These are phyloP conservation scores for Gastrophysa polygoni DNA, from an alignment of 2,888 invertebrate genomes.

Conservation along the genomic window DNA sequence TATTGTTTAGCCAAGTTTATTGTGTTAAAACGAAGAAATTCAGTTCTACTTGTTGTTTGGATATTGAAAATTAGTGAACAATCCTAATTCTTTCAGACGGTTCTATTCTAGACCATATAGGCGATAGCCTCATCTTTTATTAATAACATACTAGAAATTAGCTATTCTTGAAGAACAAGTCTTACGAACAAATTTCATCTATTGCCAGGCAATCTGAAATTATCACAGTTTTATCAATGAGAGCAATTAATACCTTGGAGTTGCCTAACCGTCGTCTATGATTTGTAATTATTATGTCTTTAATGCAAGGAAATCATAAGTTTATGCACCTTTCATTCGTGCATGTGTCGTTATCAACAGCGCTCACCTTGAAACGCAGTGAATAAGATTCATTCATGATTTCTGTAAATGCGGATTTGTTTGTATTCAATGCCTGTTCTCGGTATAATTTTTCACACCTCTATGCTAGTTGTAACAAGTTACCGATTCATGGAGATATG, in stretches of 20 bases:
- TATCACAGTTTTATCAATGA: constrained; percentile 23
- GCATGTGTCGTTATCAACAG: neutral
- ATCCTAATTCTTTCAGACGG: too few species aligned
- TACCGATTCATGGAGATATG: neutral
- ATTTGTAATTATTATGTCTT: constrained; percentile 14
- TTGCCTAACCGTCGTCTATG: constrained; percentile 5
- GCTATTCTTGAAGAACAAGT: constrained; percentile 8
- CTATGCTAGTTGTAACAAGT: neutral
- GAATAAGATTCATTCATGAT: neutral
- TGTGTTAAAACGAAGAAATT: too few species aligned
- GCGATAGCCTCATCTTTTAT: too few species aligned
- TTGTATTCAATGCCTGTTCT: neutral
- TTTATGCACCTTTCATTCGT: neutral
- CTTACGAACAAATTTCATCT: constrained; percentile 11
- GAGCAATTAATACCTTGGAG: constrained; percentile 11
- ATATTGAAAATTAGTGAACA: too few species aligned
- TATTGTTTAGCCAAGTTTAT: too few species aligned
- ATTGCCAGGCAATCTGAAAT: constrained; percentile 18
- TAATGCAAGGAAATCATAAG: constrained; percentile 14
- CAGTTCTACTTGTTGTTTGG: too few species aligned
- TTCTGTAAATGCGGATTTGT: neutral
- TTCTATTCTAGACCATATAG: too few species aligned
- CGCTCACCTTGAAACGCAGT: neutral
- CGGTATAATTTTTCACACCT: neutral
- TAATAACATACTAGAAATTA: neutral